A percentile compares a stretch with the other conserved stretches of the same genome.
Conservation (phyloP, 2,797 vertebrate genomes). For the Leptodon cayanensis region DNA sequence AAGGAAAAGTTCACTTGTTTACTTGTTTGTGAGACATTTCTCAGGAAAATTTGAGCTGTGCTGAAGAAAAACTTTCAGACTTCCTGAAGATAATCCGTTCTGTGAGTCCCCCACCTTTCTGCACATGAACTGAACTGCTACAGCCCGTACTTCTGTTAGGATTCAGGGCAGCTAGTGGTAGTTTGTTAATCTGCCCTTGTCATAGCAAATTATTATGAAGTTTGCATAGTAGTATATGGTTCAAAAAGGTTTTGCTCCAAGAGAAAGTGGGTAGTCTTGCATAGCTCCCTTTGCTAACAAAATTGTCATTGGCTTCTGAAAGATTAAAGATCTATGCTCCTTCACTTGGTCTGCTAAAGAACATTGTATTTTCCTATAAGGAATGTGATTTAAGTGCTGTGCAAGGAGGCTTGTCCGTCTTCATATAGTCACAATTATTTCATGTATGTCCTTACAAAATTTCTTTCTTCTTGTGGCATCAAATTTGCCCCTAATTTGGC, state of each 20-base stretch:
- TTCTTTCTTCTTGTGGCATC: not conserved
- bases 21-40: not conserved
- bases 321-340: not conserved
- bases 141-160: not conserved
- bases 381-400: not conserved
- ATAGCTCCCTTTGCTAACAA: conserved; percentile 19
- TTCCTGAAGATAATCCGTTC: not conserved
- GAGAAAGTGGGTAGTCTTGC: not conserved
- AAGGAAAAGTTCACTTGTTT: not conserved
- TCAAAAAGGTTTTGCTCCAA: not conserved
- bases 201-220: not conserved
- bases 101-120: not conserved
- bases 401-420: not conserved
- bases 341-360: not conserved
- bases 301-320: conserved; percentile 18
- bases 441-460: not conserved
- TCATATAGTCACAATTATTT: not conserved
- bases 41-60: not conserved
- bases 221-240: not conserved
- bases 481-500: not conserved
- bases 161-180: not conserved
- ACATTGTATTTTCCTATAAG: not conserved
- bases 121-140: not conserved
- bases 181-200: not conserved
- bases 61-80: not conserved